Evolutionary conservation across 2,888 invertebrate species (phyloP), one percentile per base, ranked within the genome.

Genomic region (Odontocerum albicorne): DNA sequence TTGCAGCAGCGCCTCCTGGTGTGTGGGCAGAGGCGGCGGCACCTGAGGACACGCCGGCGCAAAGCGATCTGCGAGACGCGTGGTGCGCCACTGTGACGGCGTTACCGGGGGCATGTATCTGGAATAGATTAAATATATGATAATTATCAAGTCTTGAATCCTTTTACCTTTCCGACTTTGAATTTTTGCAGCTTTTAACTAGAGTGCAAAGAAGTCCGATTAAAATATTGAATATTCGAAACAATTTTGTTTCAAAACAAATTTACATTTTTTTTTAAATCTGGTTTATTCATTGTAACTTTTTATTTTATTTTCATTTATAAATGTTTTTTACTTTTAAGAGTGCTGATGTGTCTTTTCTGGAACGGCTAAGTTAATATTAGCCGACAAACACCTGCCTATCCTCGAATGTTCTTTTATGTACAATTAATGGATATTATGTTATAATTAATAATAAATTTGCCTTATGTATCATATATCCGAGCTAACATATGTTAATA

Each of bases 31-130:
- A 15, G 72, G 64, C 22, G 51, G 73, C 65, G 82, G 85, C 64
- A 83, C 82, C 73, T 96, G 96, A 27, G 95, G 94, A 69, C 96
- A 96, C 59, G 92, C 92, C 10, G 93, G 86, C 45, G 90, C 87
- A 71, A 87, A 85, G 62, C 86, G 82, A 75, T 92, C 91, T 63
- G 92, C 92, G 67, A 87, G 75, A 55, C 88, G 86, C 63, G 87
- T 85, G 66, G 85, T 87, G 57, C 86, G 84, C 94, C 94, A 92
- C 73, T 89, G 86, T 63, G 91, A 90, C 58, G 94, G 93, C 55
- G 92, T 92, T 70, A 93, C 92, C 63, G 96, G 95, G 59, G 95
- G 94, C 93, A 95, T 94, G 75, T 94, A 96, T 70, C 87, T 87
- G 68, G 4, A 31, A 35, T 36, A 16, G 8, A 27, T 7, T 27